These are phyloP conservation scores for Seriola dumerili DNA, from an alignment of 2,113 vertebrate species.

Conservation along the genomic window DNA sequence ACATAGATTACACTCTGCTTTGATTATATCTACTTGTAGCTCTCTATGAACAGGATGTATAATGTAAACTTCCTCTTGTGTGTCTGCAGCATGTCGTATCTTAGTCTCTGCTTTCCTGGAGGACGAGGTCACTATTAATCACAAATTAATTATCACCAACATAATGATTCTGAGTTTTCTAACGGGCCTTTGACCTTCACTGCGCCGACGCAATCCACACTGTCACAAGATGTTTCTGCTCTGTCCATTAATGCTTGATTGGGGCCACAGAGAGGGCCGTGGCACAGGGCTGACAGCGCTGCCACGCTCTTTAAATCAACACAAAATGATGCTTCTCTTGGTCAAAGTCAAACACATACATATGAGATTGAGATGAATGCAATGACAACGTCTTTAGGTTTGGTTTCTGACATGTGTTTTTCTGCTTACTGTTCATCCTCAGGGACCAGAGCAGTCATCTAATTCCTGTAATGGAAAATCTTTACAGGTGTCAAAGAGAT, in stretches of 20 bases:
- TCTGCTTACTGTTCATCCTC: neutral
- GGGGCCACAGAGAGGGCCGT: conserved; percentile 22
- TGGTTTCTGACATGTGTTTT: too few species aligned
- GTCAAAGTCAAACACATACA: neutral
- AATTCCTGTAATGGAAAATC: conserved; percentile 29
- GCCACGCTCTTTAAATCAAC: conserved; percentile 38
- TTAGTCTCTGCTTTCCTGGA: too few species aligned
- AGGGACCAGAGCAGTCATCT: neutral
- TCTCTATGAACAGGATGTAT: too few species aligned
- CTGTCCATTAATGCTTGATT: conserved; percentile 36
- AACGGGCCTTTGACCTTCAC: conserved; percentile 29
- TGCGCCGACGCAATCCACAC: conserved; percentile 1
- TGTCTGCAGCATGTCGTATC: too few species aligned
- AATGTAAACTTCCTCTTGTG: too few species aligned
- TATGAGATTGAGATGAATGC: neutral
- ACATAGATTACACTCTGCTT: too few species aligned
- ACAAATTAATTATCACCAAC: conserved; percentile 22
- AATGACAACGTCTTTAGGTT: neutral
- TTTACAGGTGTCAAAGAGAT: conserved; percentile 43
- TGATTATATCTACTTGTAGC: too few species aligned
- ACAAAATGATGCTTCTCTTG: neutral
- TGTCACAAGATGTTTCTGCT: conserved; percentile 5
- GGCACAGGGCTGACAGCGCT: neutral
- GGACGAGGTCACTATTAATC: neutral
- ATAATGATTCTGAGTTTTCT: conserved; percentile 12